phyloP scores from a whole-genome alignment of 64 coral and sea anemone genomes.

The Anthopleura sola region DNA sequence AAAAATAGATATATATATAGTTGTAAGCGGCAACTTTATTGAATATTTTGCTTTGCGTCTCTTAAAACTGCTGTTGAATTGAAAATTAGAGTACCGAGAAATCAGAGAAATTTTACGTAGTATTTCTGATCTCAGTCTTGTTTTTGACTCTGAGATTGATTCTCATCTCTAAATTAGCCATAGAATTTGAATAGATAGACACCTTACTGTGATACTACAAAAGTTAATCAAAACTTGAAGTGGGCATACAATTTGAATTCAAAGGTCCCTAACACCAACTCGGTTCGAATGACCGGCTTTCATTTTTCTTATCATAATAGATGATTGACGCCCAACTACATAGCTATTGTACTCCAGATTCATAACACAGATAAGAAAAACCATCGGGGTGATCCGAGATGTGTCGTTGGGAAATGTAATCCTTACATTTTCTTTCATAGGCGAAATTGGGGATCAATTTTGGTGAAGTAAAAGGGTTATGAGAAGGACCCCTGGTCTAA shows the following conservation, averaged over 20 bases:
- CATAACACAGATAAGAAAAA: not conserved
- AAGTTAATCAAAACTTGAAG: slow-evolving; percentile 28
- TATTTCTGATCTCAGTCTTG: not conserved
- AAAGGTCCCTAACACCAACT: not conserved
- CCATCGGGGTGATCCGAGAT: not conserved
- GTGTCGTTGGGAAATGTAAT: not conserved
- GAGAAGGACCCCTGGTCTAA: not conserved
- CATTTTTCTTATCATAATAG: not conserved
- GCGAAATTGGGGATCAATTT: not conserved
- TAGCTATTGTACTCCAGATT: not conserved
- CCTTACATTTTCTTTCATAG: not conserved
- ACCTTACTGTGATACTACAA: slow-evolving; percentile 1
- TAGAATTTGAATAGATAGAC: slow-evolving; percentile 13
- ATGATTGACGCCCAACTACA: not conserved
- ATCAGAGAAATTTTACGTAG: not conserved
- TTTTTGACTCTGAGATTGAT: not conserved
- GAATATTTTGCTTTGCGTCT: too few species aligned
- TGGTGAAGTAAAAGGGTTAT: not conserved
- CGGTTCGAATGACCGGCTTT: slow-evolving; percentile 3
- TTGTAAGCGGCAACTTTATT: too few species aligned
- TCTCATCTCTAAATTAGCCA: slow-evolving; percentile 18
- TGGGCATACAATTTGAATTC: not conserved
- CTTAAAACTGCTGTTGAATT: not conserved
- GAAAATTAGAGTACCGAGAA: not conserved
- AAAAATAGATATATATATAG: too few species aligned